Evolutionary conservation across 2,797 vertebrate species (phyloP).

Genomic region (Cyprinella venusta): DNA sequence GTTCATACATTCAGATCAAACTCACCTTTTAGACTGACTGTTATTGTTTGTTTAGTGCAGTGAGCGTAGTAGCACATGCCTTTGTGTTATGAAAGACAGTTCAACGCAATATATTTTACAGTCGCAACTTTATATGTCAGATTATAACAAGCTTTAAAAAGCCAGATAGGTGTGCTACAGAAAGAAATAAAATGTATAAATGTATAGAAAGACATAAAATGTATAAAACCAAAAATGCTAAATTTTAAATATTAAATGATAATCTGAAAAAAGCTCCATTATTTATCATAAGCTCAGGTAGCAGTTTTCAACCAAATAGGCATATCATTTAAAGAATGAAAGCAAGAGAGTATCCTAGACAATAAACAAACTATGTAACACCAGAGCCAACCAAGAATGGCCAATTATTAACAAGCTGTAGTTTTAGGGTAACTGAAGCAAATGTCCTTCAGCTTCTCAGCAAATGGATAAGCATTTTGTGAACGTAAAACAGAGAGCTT

Average conservation of each 20-base stretch:
- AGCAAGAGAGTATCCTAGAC: neutral
- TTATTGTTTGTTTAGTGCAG: slow-evolving; percentile 36
- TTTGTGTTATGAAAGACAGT: neutral
- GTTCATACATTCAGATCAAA: slow-evolving; percentile 50
- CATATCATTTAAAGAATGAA: neutral
- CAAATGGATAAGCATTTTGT: slow-evolving; percentile 3
- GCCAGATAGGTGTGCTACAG: neutral
- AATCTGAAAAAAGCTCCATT: neutral
- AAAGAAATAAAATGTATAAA: neutral
- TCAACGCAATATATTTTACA: slow-evolving; percentile 10
- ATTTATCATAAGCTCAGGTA: neutral
- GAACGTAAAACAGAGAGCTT: slow-evolving; percentile 16
- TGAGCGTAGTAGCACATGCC: neutral
- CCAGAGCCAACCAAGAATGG: slow-evolving; percentile 12
- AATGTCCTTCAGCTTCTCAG: slow-evolving; percentile 19
- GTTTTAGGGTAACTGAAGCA: slow-evolving; percentile 10
- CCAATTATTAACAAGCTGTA: slow-evolving; percentile 47
- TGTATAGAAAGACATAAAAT: neutral
- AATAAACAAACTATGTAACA: neutral
- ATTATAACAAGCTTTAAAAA: neutral
- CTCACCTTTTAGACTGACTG: neutral
- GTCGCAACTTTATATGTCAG: neutral
- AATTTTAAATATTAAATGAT: neutral
- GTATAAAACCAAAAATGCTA: neutral
- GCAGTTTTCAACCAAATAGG: neutral